Base-by-base conservation (phyloP, 1,140 invertebrate species). In the Campodea augens region DNA sequence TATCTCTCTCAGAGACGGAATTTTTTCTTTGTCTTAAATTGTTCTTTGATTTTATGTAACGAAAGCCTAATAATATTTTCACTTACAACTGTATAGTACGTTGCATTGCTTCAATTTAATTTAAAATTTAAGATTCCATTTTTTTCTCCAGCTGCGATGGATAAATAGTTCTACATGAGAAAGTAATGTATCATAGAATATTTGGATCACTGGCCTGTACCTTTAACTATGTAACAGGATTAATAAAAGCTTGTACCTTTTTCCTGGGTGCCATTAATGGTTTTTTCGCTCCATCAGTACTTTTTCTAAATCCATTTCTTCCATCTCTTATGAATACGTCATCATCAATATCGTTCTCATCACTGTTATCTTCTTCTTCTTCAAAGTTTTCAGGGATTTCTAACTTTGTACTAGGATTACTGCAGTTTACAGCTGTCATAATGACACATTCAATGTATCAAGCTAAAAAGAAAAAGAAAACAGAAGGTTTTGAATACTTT, bases 301-400 rank as follows among this genome's bases (percentile, higher is more conserved):
- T 65, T 19, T 54, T 55, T 50, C 67, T 64, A 46, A 61, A 69
- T 25, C 70, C 68, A 54, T 68, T 73, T 60, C 71, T 70, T 7
- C 76, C 75, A 65, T 80, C 75, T 49, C 76, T 65, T 48, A 81
- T 78, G 53, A 82, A 81, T 13, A 82, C 78, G 56, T 78, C 75
- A 57, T 81, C 78, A 53, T 81, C 79, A 3, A 79, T 70, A 58
- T 81, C 78, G n/a, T n/a, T n/a, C n/a, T n/a, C n/a, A 48, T 58
- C 56, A 47, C 70, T 73, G 15, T 70, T 50, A 53, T 75, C 72
- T 37, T 74, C 72, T 32, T 75, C 73, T 20, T 68, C 67, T 15
- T 32, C 7, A 7, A 32, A 15, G 27, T 32, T 32, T 7, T 32
- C 54, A 39, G 29, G 38, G 25, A 54, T 41, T 41, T 56, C 54